Base-by-base conservation (phyloP, 2,888 invertebrate genomes). In the Caenorhabditis sulstoni region DNA sequence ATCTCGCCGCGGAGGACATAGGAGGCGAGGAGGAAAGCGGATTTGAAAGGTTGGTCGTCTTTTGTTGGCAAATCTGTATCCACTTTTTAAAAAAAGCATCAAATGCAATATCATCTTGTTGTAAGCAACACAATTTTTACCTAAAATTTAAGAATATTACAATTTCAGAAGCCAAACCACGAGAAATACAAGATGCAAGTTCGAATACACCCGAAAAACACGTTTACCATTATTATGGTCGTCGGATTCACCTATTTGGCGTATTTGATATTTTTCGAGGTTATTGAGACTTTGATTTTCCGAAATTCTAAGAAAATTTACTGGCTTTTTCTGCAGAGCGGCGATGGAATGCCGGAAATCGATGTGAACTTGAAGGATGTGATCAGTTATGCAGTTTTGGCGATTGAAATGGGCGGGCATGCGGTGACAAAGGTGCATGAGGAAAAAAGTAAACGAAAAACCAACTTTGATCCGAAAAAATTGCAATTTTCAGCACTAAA, bases 381-480 rank as follows among this genome's bases (percentile, higher is more conserved):
- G 18, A 75, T 84, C 59, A 89, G 89, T 59, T 89, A 89, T 71
- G 88, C 87, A 8, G 87, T 89, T 12, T 55, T 89, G 45, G 88
- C 89, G 0, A 82, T 84, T 3, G 87, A 89, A 66, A 84, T 89
- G 83, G 90, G 90, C 18, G 90, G 90, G 7, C 80, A 84, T 45
- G 90, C 90, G 0, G 87, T 90, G 1, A 77, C 73, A 14, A 78
- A 81, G 23, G 81, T 90, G 8, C 84, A 87, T 58, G 65, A 82
- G 12, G 90, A 90, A 65, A 85, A 85, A 52, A 47, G 81, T 84
- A 23, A 47, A 78, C 41, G 44, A 65, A 16, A 59, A 64, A 14
- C 16, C n/a, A 1, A 20, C 22, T 44, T 52, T n/a, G 52, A 22
- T 4, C 45, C 16, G 7, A 47, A 12, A 14, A 68, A 55, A 23